Evolutionary conservation across 2,888 invertebrate species (phyloP).

Genomic region (Escarpia spicata): DNA sequence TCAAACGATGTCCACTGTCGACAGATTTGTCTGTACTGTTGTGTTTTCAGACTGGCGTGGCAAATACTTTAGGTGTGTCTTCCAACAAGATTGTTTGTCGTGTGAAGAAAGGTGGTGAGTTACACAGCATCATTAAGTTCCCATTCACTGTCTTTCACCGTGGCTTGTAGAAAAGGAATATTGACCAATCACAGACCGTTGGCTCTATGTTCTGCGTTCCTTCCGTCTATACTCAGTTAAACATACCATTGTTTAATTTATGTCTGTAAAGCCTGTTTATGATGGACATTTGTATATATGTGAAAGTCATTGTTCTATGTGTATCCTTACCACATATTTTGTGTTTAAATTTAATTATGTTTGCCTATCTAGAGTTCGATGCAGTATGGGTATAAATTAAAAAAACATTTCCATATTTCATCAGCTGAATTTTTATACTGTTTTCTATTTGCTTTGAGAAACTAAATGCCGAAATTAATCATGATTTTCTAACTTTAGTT

Average conservation of each 20-base stretch:
- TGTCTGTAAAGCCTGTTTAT: neutral
- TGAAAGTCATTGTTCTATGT: neutral
- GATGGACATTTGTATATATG: neutral
- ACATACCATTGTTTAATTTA: neutral
- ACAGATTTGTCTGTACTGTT: too few species aligned
- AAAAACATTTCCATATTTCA: neutral
- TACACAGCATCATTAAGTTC: neutral
- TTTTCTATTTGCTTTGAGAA: neutral
- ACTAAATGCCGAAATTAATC: neutral
- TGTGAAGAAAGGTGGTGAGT: constrained; percentile 78
- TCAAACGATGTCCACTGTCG: too few species aligned
- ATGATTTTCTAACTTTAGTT: neutral
- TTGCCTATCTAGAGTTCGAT: neutral
- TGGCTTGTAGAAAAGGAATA: neutral
- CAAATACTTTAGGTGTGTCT: constrained; percentile 75
- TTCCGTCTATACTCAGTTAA: neutral
- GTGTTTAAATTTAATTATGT: neutral
- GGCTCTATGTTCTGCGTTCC: neutral
- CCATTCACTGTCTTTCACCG: neutral
- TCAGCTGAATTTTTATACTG: neutral
- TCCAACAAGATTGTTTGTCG: constrained; percentile 77
- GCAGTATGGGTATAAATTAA: neutral
- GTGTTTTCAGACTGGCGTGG: neutral
- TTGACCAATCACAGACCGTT: neutral
- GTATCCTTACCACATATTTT: neutral